These are phyloP conservation scores for Grammomys dolichurus DNA, from an alignment of 2,113 vertebrate species.

Conservation along the genomic window DNA sequence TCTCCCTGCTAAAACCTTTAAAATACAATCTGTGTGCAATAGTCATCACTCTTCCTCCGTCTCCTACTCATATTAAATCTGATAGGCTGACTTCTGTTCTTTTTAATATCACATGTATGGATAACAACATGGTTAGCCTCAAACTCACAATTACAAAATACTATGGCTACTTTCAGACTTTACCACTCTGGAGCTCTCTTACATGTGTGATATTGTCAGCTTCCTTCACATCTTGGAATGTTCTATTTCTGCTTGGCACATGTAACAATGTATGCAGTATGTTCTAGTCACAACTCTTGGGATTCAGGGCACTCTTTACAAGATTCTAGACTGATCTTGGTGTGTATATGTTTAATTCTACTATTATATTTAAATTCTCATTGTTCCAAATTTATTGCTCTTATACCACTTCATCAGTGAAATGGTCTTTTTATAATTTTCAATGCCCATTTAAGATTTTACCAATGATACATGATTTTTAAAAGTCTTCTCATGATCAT, in stretches of 20 bases:
- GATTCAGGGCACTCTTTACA: not conserved
- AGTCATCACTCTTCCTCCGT: not conserved
- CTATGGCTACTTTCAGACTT: not conserved
- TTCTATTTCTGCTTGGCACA: not conserved
- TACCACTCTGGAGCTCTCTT: not conserved
- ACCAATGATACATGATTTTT: not conserved
- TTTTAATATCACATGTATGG: not conserved
- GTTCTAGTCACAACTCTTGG: not conserved
- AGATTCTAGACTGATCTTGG: not conserved
- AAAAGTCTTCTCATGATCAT: not conserved
- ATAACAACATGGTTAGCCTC: not conserved
- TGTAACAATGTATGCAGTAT: not conserved
- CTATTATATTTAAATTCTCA: not conserved
- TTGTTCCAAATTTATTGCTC: not conserved
- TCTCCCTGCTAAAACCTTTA: not conserved
- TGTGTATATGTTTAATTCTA: not conserved
- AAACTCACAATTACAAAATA: conserved; percentile 18
- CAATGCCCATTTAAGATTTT: not conserved
- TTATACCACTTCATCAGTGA: not conserved
- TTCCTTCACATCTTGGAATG: not conserved
- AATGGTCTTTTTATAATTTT: not conserved
- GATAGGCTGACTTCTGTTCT: not conserved
- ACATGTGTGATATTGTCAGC: not conserved
- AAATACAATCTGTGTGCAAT: not conserved
- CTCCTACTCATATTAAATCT: not conserved